Conservation (phyloP, 2,797 vertebrate genomes). For the Epinephelus malabaricus region DNA sequence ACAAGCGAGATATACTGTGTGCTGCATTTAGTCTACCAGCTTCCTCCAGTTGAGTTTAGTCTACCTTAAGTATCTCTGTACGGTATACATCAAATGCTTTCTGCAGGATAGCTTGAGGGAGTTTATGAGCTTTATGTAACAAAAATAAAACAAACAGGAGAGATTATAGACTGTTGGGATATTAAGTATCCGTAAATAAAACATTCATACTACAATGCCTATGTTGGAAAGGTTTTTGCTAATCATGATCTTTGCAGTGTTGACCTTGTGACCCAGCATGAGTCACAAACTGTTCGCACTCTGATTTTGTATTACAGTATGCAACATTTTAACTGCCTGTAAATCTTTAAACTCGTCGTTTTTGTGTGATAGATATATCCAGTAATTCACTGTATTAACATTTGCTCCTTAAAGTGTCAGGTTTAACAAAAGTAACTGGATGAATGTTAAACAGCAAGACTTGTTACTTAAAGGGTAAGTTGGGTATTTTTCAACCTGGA, state of each 20-base stretch:
- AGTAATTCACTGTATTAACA: neutral
- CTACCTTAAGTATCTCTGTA: conserved; percentile 7
- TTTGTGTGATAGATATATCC: neutral
- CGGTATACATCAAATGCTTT: neutral
- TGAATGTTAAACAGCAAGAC: neutral
- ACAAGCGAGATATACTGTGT: neutral
- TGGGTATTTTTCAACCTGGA: too few relatives aligned
- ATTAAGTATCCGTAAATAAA: conserved; percentile 6
- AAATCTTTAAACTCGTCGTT: too few relatives aligned
- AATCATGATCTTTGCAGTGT: neutral
- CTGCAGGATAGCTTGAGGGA: neutral
- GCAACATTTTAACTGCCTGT: neutral
- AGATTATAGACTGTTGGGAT: neutral
- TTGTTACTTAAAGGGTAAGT: neutral
- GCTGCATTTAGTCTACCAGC: conserved; percentile 12
- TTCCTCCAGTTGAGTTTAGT: neutral
- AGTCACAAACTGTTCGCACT: neutral
- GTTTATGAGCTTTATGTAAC: neutral
- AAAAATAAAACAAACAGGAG: neutral
- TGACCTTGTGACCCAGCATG: neutral
- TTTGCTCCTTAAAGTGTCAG: neutral
- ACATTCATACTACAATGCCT: neutral
- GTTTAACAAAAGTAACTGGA: neutral
- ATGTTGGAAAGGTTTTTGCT: neutral
- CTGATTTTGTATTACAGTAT: neutral